A percentile compares a stretch with the other conserved stretches of the same genome.
These are phyloP conservation scores for Otis tarda DNA, from an alignment of 2,113 vertebrate species.

Conservation along the genomic window DNA sequence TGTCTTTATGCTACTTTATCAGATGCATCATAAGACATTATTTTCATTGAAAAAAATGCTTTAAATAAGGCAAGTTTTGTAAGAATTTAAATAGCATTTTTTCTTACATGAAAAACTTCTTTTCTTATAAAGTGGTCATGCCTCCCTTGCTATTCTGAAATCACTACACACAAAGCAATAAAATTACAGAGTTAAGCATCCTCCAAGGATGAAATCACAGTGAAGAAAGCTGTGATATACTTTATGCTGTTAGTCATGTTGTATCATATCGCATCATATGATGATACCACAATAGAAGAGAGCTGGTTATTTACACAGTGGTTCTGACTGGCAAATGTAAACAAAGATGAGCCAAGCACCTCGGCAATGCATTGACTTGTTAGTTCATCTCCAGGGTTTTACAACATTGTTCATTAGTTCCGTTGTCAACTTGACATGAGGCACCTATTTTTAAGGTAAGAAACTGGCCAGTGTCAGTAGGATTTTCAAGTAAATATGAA, in stretches of 20 bases:
- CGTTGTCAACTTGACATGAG: neutral
- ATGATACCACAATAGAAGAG: conserved; percentile 44
- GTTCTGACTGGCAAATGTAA: conserved; percentile 68
- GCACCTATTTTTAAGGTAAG: conserved; percentile 46
- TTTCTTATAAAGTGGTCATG: conserved; percentile 3
- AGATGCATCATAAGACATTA: conserved; percentile 46
- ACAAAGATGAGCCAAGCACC: conserved; percentile 64
- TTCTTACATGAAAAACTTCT: conserved; percentile 1
- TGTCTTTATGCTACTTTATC: conserved; percentile 37
- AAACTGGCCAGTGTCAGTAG: neutral
- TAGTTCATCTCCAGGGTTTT: conserved; percentile 6
- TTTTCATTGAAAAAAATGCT: conserved; percentile 63
- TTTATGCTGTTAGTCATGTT: conserved; percentile 32
- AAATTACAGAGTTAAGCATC: conserved; percentile 51
- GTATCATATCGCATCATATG: neutral
- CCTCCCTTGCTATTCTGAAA: conserved; percentile 19
- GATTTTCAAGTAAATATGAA: conserved; percentile 35
- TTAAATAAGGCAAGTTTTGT: conserved; percentile 64
- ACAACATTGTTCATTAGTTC: neutral
- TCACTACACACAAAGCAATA: conserved; percentile 48
- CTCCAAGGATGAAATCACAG: conserved; percentile 63
- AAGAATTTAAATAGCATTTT: conserved; percentile 22
- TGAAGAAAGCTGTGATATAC: conserved; percentile 59
- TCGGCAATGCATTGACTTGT: conserved; percentile 39
- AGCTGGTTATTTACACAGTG: conserved; percentile 66